A percentile compares a stretch with the other conserved stretches of the same genome.
These are phyloP conservation scores for Potamilus streckersoni DNA, from an alignment of 1,140 invertebrate species.

Conservation along the genomic window DNA sequence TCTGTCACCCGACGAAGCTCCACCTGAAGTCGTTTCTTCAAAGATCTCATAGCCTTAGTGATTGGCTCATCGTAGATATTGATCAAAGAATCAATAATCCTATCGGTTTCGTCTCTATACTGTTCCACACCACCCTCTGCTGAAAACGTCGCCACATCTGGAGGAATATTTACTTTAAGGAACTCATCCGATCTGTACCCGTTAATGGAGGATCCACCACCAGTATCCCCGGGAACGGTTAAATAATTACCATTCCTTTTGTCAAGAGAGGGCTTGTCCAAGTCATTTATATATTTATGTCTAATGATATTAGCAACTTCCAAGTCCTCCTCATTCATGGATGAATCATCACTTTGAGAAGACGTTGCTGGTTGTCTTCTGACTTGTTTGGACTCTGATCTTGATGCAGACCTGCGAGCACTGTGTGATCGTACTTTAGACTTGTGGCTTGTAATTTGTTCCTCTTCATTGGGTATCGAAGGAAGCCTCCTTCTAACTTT, in stretches of 20 bases:
- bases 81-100: conserved; percentile 60
- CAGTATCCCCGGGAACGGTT: conserved; percentile 9
- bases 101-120: conserved; percentile 59
- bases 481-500: conserved; percentile 73
- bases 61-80: conserved; percentile 66
- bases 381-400: conserved; percentile 30
- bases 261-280: conserved; percentile 47
- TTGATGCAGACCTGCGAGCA: too few species aligned
- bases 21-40: conserved; percentile 72
- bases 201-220: conserved; percentile 25
- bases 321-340: conserved; percentile 60
- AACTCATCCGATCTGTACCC: conserved; percentile 20
- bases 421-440: too few species aligned
- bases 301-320: conserved; percentile 58
- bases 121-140: conserved; percentile 17
- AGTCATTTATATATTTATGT: conserved; percentile 37
- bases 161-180: conserved; percentile 42
- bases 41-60: conserved; percentile 70
- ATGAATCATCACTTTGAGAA: conserved; percentile 49
- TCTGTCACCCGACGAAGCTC: conserved; percentile 70
- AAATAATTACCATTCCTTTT: conserved; percentile 47
- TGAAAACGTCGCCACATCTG: conserved; percentile 24
- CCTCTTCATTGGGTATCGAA: conserved; percentile 73
- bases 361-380: conserved; percentile 34
- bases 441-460: conserved; percentile 30